Percentiles rank a stretch among this genome's conserved stretches.
These are phyloP conservation scores for Drosophila sproati DNA, from an alignment of 1,140 invertebrate species.

Conservation along the genomic window DNA sequence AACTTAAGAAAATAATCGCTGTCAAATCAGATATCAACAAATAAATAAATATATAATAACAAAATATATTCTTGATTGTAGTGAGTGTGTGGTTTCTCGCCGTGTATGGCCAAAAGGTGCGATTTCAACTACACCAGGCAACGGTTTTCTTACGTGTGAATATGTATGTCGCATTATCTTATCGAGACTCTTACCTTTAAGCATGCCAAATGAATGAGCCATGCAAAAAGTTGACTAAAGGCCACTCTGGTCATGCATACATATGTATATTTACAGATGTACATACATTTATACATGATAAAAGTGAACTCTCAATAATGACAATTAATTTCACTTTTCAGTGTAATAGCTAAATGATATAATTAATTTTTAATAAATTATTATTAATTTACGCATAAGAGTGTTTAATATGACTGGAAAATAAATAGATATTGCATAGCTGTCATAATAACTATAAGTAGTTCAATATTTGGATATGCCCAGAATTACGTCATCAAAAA, in stretches of 20 bases:
- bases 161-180: conserved; percentile 45
- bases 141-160: conserved; percentile 7
- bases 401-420: too few relatives aligned
- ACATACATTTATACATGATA: neutral
- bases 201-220: conserved; percentile 44
- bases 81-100: neutral
- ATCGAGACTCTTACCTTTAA: conserved; percentile 54
- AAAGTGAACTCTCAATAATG: neutral
- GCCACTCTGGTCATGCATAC: neutral
- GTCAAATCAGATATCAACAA: too few relatives aligned
- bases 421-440: too few relatives aligned
- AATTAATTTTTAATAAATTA: neutral
- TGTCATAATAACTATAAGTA: too few relatives aligned
- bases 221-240: conserved; percentile 11
- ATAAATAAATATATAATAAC: too few relatives aligned
- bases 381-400: neutral
- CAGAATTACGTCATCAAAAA: neutral
- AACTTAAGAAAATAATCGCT: too few relatives aligned
- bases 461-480: neutral
- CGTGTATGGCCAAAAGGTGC: conserved; percentile 15
- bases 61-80: too few relatives aligned
- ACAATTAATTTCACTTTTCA: neutral
- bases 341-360: neutral
- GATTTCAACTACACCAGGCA: conserved; percentile 16
- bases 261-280: neutral